Evolutionary conservation across 1,140 invertebrate genomes (phyloP).

Genomic region (Pygmarrhopalites habei): DNA sequence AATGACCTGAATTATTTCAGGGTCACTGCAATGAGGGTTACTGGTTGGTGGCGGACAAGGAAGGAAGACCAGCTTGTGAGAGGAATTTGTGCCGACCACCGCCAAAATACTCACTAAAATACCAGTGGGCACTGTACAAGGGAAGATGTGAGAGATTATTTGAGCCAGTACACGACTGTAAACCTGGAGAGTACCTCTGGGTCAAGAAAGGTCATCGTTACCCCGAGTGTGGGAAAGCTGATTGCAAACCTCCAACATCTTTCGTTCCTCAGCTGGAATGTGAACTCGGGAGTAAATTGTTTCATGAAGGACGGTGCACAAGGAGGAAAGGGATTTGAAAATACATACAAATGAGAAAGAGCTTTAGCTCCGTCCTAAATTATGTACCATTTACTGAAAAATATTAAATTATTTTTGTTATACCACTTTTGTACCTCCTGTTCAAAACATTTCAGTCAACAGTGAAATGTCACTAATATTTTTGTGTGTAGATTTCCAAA

Average conservation of each 20-base stretch:
- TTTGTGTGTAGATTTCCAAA: no score
- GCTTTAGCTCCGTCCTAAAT: no score
- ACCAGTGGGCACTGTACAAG: conserved; percentile 38
- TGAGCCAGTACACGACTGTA: conserved; percentile 37
- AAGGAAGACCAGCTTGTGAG: conserved; percentile 35
- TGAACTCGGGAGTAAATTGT: conserved; percentile 36
- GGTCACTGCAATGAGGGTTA: conserved; percentile 34
- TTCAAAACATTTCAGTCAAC: no score
- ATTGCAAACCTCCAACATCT: conserved; percentile 28
- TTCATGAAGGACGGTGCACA: conserved; percentile 32
- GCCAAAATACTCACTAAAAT: conserved; percentile 24
- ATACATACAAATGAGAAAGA: no score
- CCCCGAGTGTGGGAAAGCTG: conserved; percentile 32
- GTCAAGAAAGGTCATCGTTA: conserved; percentile 33
- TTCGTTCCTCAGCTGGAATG: conserved; percentile 37
- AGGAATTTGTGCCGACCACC: conserved; percentile 33
- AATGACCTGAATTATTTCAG: conserved; percentile 16
- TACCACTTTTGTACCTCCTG: no score
- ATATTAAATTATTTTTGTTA: no score
- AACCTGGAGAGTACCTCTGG: conserved; percentile 37
- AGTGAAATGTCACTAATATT: no score
- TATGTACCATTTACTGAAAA: no score
- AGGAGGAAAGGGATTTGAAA: conserved; percentile 38
- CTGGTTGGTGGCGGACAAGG: conserved; percentile 36
- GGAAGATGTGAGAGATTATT: conserved; percentile 35